Evolutionary conservation across 2,888 invertebrate genomes (phyloP).

Genomic region (Xestia c-nigrum): DNA sequence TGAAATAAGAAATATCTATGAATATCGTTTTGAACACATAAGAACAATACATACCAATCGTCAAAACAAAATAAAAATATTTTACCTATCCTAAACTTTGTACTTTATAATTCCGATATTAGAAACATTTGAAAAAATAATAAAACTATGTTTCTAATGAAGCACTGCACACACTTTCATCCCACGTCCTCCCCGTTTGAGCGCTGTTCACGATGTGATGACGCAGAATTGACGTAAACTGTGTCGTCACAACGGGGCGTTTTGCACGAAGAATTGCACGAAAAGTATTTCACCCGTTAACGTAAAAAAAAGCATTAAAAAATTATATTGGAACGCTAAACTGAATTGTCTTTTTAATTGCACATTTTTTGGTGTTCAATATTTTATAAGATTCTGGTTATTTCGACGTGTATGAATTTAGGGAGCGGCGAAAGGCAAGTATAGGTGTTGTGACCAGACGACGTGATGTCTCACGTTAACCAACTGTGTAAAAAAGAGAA

Average conservation of each 20-base stretch:
- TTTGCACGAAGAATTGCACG: constrained; percentile 74
- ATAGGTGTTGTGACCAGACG: constrained; percentile 41
- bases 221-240: constrained; percentile 84
- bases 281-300: constrained; percentile 62
- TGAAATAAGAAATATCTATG: constrained; percentile 66
- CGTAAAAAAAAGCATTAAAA: not conserved
- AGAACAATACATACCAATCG: not conserved
- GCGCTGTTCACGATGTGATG: constrained; percentile 85
- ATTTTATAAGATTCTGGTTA: not conserved
- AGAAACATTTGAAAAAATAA: constrained; percentile 87
- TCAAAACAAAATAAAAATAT: not conserved
- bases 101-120: constrained; percentile 87
- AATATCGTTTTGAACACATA: not conserved
- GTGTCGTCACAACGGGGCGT: constrained; percentile 83
- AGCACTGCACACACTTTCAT: constrained; percentile 77
- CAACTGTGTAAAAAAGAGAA: constrained; percentile 22
- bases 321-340: not conserved
- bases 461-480: constrained; percentile 31
- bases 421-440: not conserved
- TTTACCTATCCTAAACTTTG: constrained; percentile 89
- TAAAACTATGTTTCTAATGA: constrained; percentile 81
- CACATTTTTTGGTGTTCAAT: constrained; percentile 41
- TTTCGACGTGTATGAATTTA: not conserved
- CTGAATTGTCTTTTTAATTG: constrained; percentile 41
- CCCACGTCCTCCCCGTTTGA: constrained; percentile 87